Base-by-base conservation (phyloP, 2,888 invertebrate species). In the Netelia melanura region DNA sequence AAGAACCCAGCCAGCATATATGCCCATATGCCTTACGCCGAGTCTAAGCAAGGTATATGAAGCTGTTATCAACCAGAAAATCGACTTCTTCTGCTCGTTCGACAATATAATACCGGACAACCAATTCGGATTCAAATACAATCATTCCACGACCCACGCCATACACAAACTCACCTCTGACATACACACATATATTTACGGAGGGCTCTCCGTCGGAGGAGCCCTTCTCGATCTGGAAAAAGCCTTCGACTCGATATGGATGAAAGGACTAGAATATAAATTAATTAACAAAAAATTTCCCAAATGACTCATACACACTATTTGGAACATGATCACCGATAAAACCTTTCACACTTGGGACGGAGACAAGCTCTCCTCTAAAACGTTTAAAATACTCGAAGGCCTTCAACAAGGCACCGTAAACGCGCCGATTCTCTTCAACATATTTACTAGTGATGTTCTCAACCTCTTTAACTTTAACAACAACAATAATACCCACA, bases 11-110 rank as follows among this genome's bases (percentile, higher is more conserved):
- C 85, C 0, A 88, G 85, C 62, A 17, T 87, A 87, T 38, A 23
- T 87, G 10, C 88, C 88, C 0, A 87, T 89, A 0, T 87, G 89
- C n/a, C 78, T 89, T 0, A 81, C 87, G 0, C 82, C 85, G 0
- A 77, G 70, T 3, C 44, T 87, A 2, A 87, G 88, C 67, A 87
- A 88, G 48, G 70, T 87, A 0, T 87, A 62, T 44, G 88, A 89
- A 74, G 58, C 23, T 17, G 48, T 86, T 0, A 81, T 89, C 3
- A 83, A 85, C 14, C 25, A 48, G 3, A 14, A 67, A 9, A 52
- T 86, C 2, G 5, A 23, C 0, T 0, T 38, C 8, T 43, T 56
- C n/a, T 85, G 86, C 67, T 70, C 54, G 6, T 5, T 52, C 56
- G 56, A 84, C 9, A 67, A 86, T 1, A 65, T 88, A 9, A 85